Base-by-base conservation (phyloP, 2,888 invertebrate genomes). In the Eupithecia pulchellata region DNA sequence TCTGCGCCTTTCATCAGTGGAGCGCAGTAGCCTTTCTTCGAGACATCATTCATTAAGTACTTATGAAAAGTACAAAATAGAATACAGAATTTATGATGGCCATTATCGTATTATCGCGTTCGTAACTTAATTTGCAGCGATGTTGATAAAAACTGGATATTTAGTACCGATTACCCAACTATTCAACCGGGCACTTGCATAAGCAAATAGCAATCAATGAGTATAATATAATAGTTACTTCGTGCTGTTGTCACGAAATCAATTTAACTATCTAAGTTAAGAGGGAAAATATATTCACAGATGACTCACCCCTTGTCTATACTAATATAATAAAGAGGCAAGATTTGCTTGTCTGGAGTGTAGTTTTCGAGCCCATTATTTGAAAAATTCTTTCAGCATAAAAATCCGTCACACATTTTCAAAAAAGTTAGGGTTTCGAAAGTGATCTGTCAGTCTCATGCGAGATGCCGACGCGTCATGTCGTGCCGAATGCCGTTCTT, bases 211-310 rank as follows among this genome's bases (percentile, higher is more conserved):
- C 67, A 52, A 68, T 57, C 62, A 55, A 66, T 69, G 66, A 58
- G 58, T 63, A 14, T 72, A 72, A 63, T 63, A 14, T 72, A 72
- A 69, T 66, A 52, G 63, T 14, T 27, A 27, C 25, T 69, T 62
- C 63, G 66, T 72, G 72, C 47, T 42, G 36, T 39, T 34, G 61
- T 32, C 67, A 34, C 9, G 34, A 34, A 61, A 61, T 13, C 34
- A 4, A 61, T 61, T 61, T 34, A 61, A 61, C 60, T 61, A 25
- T 32, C 14, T 29, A 14, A 11, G 60, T 32, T n/a, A 4, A 58
- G 17, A 29, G 58, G 30, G 32, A 60, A 32, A 61, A n/a, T 20
- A n/a, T 0, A n/a, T 30, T 32, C 32, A n/a, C 60, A 34, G 60
- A 1, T 11, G 30, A 34, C 11, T 60, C 30, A 32, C 47, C 47